These are phyloP conservation scores for Stenotaenia linearis DNA, from an alignment of 2,888 invertebrate species.

Conservation along the genomic window DNA sequence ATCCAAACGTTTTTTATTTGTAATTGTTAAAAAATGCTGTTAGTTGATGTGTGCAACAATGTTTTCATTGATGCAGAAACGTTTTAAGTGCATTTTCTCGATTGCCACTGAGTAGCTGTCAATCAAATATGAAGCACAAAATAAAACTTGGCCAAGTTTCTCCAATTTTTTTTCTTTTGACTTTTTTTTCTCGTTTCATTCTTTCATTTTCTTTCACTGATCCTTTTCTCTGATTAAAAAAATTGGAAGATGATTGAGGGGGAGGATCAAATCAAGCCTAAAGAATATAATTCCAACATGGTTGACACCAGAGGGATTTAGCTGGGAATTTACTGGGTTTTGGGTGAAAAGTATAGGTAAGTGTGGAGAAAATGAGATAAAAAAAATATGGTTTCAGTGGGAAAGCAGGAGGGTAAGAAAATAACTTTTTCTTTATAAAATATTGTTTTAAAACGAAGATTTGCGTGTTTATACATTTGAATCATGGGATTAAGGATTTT, in stretches of 20 bases:
- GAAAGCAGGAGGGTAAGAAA: background rate
- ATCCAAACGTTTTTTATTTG: background rate
- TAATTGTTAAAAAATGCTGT: background rate
- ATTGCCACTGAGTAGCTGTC: constrained; percentile 11
- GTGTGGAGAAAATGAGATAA: constrained; percentile 9
- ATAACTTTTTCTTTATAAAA: background rate
- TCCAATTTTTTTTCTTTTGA: background rate
- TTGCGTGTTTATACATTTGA: too few species aligned
- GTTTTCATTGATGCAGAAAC: background rate
- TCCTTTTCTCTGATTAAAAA: constrained; percentile 22
- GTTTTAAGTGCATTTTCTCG: constrained; percentile 10
- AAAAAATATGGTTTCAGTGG: background rate
- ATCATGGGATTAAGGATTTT: too few species aligned
- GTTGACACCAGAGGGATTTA: constrained; percentile 12
- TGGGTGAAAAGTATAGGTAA: background rate
- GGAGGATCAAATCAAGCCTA: constrained; percentile 26
- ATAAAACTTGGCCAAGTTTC: background rate
- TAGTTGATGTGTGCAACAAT: background rate
- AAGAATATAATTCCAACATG: constrained; percentile 23
- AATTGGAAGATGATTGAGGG: constrained; percentile 26
- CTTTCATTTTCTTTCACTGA: constrained; percentile 3
- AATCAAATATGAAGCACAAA: background rate
- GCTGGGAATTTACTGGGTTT: constrained; percentile 17
- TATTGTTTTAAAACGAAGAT: background rate
- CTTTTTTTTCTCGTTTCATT: background rate